Percentiles rank a stretch among this genome's conserved stretches.
These are phyloP conservation scores for Aquatica leii DNA, from an alignment of 2,888 invertebrate genomes.

Conservation along the genomic window DNA sequence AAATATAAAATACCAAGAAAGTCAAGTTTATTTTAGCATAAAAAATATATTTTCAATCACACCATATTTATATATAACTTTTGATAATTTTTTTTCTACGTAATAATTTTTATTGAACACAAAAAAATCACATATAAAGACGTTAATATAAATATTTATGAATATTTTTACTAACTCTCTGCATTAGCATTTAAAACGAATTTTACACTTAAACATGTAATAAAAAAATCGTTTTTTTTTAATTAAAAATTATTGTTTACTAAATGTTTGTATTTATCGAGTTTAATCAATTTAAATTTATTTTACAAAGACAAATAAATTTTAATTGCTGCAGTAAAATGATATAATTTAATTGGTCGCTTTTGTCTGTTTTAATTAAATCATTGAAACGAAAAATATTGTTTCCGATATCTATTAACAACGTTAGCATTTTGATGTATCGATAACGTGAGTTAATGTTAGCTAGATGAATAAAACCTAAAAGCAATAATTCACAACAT, in stretches of 20 bases:
- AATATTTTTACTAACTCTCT: constrained; percentile 6
- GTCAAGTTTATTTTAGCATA: no score
- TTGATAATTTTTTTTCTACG: neutral
- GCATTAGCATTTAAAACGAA: constrained; percentile 18
- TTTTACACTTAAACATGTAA: neutral
- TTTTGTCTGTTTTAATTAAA: constrained; percentile 32
- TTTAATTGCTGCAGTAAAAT: constrained; percentile 19
- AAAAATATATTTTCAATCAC: neutral
- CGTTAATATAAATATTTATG: constrained; percentile 14
- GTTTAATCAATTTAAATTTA: neutral
- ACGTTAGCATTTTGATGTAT: constrained; percentile 18
- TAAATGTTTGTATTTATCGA: neutral
- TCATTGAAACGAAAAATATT: constrained; percentile 18
- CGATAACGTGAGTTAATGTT: constrained; percentile 1
- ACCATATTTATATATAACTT: neutral
- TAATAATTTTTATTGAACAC: neutral
- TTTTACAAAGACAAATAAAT: constrained; percentile 15
- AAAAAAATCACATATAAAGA: neutral
- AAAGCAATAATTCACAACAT: constrained; percentile 23
- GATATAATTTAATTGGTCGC: constrained; percentile 22
- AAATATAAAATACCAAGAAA: no score
- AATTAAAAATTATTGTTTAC: neutral
- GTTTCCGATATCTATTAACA: constrained; percentile 29
- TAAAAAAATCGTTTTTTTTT: neutral
- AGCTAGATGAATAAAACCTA: constrained; percentile 11